Conservation (phyloP, 2,888 invertebrate species). For the Drosophila histrio region DNA sequence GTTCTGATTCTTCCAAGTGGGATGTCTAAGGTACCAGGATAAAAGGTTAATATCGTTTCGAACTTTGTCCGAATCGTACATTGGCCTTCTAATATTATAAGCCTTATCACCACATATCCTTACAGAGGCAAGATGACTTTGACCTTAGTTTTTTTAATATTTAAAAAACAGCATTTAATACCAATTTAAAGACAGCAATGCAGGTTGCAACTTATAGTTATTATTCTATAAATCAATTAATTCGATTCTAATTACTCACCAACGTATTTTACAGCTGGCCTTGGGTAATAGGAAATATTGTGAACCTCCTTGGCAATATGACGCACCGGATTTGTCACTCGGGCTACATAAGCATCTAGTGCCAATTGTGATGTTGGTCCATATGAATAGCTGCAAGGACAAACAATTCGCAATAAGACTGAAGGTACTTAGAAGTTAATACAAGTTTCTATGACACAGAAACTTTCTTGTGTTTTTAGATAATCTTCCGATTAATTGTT, state of each 20-base stretch:
- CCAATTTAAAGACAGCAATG: slow-evolving; percentile 29
- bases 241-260: slow-evolving; percentile 85
- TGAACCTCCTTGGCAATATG: slow-evolving; percentile 87
- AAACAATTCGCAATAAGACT: background rate
- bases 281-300: slow-evolving; percentile 88
- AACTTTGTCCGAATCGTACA: slow-evolving; percentile 89
- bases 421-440: background rate
- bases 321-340: slow-evolving; percentile 88
- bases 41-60: slow-evolving; percentile 93
- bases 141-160: slow-evolving; percentile 86
- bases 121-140: slow-evolving; percentile 93
- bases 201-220: slow-evolving; percentile 46
- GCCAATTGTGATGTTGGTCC: slow-evolving; percentile 83
- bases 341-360: slow-evolving; percentile 89
- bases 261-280: slow-evolving; percentile 88
- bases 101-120: slow-evolving; percentile 93
- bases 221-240: slow-evolving; percentile 20
- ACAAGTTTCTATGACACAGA: no score
- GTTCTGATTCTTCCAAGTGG: slow-evolving; percentile 85
- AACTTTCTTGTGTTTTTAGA: no score
- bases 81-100: slow-evolving; percentile 90
- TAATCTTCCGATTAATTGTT: no score
- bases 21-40: slow-evolving; percentile 94
- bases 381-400: slow-evolving; percentile 78
- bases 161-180: slow-evolving; percentile 69